Evolutionary conservation across 2,113 vertebrate genomes (phyloP).

Genomic region (Tringa solitaria): DNA sequence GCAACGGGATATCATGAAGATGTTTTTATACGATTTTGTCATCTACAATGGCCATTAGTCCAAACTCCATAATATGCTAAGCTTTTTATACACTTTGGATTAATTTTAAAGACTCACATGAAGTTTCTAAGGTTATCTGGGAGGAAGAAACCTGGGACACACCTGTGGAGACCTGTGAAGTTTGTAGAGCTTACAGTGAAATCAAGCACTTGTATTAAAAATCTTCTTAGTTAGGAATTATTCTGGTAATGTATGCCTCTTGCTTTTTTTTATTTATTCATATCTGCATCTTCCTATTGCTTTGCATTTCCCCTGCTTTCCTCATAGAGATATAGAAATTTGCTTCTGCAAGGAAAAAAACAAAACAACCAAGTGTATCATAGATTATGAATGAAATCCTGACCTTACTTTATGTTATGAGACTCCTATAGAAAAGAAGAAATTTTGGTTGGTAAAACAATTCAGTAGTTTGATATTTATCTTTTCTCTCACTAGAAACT

Average conservation of each 20-base stretch:
- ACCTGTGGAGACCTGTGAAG: not conserved
- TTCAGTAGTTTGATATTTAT: not conserved
- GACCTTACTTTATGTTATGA: not conserved
- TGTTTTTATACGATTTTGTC: not conserved
- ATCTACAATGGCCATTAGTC: not conserved
- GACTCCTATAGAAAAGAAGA: not conserved
- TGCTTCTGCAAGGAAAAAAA: not conserved
- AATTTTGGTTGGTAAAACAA: not conserved
- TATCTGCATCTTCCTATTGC: not conserved
- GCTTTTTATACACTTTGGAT: not conserved
- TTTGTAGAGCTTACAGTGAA: not conserved
- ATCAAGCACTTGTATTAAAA: not conserved
- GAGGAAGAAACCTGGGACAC: not conserved
- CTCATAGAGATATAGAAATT: not conserved
- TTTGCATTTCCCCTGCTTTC: not conserved
- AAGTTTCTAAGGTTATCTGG: not conserved
- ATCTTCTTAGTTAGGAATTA: not conserved
- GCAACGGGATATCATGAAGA: not conserved
- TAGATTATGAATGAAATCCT: not conserved
- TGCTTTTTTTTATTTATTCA: not conserved
- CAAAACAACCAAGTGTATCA: not conserved
- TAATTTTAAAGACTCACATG: not conserved
- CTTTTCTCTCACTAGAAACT: not conserved
- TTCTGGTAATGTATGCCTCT: not conserved
- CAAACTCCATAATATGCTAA: not conserved